Evolutionary conservation across 2,888 invertebrate species (phyloP).

Genomic region (Tipula lateralis): DNA sequence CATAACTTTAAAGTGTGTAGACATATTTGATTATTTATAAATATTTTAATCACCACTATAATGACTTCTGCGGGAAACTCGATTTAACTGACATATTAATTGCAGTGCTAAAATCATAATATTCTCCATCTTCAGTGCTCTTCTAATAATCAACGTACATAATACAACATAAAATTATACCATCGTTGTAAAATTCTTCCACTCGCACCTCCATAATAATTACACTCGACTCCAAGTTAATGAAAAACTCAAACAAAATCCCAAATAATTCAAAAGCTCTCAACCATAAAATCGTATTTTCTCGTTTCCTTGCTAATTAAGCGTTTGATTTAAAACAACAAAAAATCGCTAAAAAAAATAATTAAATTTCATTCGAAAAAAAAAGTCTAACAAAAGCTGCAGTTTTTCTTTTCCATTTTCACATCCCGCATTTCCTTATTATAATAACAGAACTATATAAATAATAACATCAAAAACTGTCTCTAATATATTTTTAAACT

Average conservation of each 20-base stretch:
- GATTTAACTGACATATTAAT: too few species aligned
- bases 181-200: not conserved
- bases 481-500: not conserved
- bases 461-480: not conserved
- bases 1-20: too few species aligned
- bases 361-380: not conserved
- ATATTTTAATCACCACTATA: too few species aligned
- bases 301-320: conserved; percentile 19
- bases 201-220: not conserved
- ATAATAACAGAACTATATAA: not conserved
- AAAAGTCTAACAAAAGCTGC: not conserved
- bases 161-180: not conserved
- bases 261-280: not conserved
- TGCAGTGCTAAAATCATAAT: too few species aligned
- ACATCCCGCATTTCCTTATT: not conserved
- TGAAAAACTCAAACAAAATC: not conserved
- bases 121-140: too few species aligned
- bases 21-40: too few species aligned
- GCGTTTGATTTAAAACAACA: not conserved
- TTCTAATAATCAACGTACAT: not conserved
- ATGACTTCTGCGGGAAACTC: too few species aligned
- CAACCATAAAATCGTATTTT: not conserved
- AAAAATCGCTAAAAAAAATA: not conserved
- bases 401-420: not conserved
- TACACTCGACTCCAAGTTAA: not conserved